phyloP scores from a whole-genome alignment of 2,797 vertebrate genomes.

The Brachymystax lenok region DNA sequence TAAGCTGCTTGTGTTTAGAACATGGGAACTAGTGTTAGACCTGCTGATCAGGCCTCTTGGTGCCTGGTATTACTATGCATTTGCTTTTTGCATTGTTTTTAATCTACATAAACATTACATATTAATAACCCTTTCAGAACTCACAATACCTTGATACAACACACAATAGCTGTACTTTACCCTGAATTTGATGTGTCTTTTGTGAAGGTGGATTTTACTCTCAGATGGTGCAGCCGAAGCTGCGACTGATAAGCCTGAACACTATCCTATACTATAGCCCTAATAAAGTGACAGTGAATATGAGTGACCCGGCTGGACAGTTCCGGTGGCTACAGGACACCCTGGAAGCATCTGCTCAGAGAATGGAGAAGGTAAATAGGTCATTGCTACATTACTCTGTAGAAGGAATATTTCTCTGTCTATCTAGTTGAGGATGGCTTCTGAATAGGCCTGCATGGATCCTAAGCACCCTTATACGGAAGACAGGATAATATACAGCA shows the following conservation, averaged over 20 bases:
- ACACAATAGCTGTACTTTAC: not conserved
- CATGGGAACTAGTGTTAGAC: not conserved
- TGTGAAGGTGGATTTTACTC: conserved; percentile 78
- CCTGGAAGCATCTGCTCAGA: conserved; percentile 74
- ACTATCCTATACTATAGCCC: conserved; percentile 94
- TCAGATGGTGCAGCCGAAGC: conserved; percentile 76
- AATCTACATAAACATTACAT: not conserved
- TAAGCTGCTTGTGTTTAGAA: conserved; percentile 40
- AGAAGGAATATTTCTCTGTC: not conserved
- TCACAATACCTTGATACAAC: not conserved
- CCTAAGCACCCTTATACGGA: not conserved
- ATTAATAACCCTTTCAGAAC: not conserved
- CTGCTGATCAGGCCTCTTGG: not conserved
- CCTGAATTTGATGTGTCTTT: not conserved
- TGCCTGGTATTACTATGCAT: not conserved
- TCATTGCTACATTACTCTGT: not conserved
- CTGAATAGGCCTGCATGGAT: not conserved
- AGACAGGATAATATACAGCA: not conserved
- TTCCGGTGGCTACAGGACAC: conserved; percentile 85
- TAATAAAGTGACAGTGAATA: conserved; percentile 78
- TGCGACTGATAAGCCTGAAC: conserved; percentile 92
- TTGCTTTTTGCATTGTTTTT: not conserved
- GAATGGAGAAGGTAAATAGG: conserved; percentile 77
- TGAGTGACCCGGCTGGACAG: conserved; percentile 89
- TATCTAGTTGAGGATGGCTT: not conserved